Percentiles rank a stretch among this genome's conserved stretches.
Evolutionary conservation across 2,797 vertebrate species (phyloP).

Genomic region (Halcyon chelicuti): DNA sequence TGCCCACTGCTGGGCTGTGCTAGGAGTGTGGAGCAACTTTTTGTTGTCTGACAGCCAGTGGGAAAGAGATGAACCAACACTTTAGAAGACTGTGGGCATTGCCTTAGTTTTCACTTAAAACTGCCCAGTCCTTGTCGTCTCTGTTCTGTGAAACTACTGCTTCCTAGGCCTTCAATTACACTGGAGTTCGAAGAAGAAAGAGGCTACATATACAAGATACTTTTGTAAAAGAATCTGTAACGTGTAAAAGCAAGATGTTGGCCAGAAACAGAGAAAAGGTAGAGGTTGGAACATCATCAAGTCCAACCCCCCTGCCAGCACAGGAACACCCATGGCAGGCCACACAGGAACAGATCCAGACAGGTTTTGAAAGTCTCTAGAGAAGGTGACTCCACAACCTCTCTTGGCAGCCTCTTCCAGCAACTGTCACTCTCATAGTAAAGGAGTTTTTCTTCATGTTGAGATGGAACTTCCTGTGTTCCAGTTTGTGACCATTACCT

Average conservation of each 20-base stretch:
- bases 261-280: neutral
- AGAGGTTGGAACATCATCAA: too few relatives aligned
- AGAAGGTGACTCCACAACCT: too few relatives aligned
- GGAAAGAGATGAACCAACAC: neutral
- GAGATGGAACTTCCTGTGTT: too few relatives aligned
- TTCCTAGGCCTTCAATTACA: neutral
- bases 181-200: neutral
- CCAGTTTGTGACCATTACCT: too few relatives aligned
- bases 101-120: neutral
- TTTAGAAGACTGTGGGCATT: neutral
- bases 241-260: neutral
- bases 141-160: neutral
- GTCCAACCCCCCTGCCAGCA: too few relatives aligned
- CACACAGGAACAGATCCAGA: too few relatives aligned
- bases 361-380: too few relatives aligned
- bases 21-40: neutral
- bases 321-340: too few relatives aligned
- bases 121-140: neutral
- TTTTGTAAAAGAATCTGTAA: neutral
- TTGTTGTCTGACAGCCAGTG: neutral
- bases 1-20: neutral
- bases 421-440: too few relatives aligned
- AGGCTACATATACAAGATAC: neutral
- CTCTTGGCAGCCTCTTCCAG: too few relatives aligned
- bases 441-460: too few relatives aligned